phyloP scores from a whole-genome alignment of 2,113 vertebrate genomes.

The Gymnarchus niloticus region DNA sequence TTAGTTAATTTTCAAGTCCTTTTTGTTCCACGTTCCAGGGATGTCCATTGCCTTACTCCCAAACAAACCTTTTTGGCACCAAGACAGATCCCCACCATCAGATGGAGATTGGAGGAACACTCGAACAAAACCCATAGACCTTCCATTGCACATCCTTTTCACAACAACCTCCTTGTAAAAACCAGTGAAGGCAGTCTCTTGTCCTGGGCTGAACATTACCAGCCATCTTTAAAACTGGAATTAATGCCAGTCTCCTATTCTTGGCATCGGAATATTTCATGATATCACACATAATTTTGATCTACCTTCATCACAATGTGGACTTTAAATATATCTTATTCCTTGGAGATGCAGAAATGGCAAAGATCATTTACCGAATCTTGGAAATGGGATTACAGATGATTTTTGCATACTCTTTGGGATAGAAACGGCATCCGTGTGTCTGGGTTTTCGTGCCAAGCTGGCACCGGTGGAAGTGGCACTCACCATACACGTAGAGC shows the following conservation, averaged over 20 bases:
- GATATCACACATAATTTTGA: slow-evolving; percentile 33
- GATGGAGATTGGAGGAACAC: slow-evolving; percentile 52
- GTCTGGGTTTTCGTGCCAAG: neutral
- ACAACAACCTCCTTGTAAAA: slow-evolving; percentile 10
- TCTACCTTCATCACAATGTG: slow-evolving; percentile 29
- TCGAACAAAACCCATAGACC: slow-evolving; percentile 30
- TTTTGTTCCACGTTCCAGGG: neutral
- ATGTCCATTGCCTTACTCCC: neutral
- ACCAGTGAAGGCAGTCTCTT: neutral
- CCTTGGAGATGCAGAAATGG: neutral
- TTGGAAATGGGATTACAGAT: neutral
- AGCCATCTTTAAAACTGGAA: neutral
- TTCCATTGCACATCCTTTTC: neutral
- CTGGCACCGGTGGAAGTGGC: neutral
- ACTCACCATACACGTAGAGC: slow-evolving; percentile 95
- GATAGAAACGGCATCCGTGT: neutral
- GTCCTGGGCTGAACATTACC: neutral
- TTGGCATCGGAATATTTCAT: slow-evolving; percentile 40
- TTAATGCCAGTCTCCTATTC: slow-evolving; percentile 30
- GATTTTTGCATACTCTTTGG: neutral
- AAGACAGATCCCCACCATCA: neutral
- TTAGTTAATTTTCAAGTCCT: neutral
- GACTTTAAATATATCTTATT: slow-evolving; percentile 39
- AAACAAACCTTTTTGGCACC: neutral
- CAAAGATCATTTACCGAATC: neutral